Evolutionary conservation across 1,140 invertebrate species (phyloP), one percentile per base, ranked within the genome.

Genomic region (Drosophila parabipectinata): DNA sequence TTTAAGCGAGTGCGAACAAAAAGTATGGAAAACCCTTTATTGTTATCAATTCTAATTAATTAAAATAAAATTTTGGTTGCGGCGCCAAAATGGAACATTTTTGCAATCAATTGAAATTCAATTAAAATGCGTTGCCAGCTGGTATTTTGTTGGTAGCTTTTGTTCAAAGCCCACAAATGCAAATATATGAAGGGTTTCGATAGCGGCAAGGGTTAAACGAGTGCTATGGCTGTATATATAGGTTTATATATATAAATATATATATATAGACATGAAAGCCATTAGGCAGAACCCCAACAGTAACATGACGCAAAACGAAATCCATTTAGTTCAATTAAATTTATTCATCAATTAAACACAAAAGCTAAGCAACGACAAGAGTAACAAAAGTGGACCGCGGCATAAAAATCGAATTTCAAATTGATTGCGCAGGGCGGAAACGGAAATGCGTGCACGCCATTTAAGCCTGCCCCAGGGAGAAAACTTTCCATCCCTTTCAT

Each of bases 91-190:
- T 73, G 61, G 72, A 77, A 88, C 54, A 83, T 83, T 79, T 87
- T 88, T 77, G 83, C 83, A 88, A 88, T 88, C 79, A 88, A 88
- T 88, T 88, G 79, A 88, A 88, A 88, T 88, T 88, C 83, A 88
- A 88, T 88, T 88, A 88, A 88, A 88, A 83, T 76, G 44, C 78
- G 66, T 75, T 76, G 59, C 78, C 82, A 75, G 51, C 62, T 83
- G 72, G 66, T 37, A 32, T 41, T 34, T 30, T 44, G 24, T 24
- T 34, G 54, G 52, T 50, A 57, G 56, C 21, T 45, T 4, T 51
- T 64, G 52, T 60, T 12, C 44, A 44, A 30, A 47, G 50, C 52
- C 30, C 15, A 66, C 53, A 59, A 75, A 75, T 57, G 61, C 50
- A 41, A 64, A 66, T 51, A 61, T 26, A 68, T 44, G 41, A 57